Percentiles rank a stretch among this genome's conserved stretches.
Evolutionary conservation across 2,797 vertebrate species (phyloP).

Genomic region (Lagorchestes hirsutus): DNA sequence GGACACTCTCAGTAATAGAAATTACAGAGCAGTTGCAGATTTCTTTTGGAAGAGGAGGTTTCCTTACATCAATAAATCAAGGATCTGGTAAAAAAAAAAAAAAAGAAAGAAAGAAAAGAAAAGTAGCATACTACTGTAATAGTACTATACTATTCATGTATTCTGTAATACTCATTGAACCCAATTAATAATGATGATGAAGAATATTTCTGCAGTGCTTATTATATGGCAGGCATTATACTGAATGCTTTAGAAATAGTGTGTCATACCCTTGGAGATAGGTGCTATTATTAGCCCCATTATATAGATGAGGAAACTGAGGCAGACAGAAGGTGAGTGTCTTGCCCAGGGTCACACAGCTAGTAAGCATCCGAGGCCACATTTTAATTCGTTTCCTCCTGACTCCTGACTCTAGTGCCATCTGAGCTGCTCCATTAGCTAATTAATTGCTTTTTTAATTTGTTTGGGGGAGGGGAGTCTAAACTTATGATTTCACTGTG

Average conservation of each 20-base stretch:
- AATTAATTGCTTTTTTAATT: neutral
- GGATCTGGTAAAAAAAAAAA: neutral
- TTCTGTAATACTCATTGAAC: conserved; percentile 51
- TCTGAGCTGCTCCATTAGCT: neutral
- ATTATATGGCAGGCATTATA: neutral
- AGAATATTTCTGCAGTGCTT: neutral
- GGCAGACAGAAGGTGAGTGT: neutral
- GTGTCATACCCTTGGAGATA: neutral
- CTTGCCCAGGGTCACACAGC: neutral
- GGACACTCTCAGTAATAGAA: neutral
- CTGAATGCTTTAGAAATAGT: neutral
- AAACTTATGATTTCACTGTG: neutral
- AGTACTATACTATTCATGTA: conserved; percentile 7
- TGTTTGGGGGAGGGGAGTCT: neutral
- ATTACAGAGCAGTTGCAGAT: neutral
- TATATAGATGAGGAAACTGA: neutral
- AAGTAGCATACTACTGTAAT: conserved; percentile 2
- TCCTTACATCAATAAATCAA: neutral
- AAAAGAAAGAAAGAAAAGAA: neutral
- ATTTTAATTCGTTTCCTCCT: neutral
- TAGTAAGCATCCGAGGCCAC: neutral
- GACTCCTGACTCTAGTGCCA: neutral
- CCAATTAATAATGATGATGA: conserved; percentile 36
- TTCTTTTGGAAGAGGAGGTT: neutral
- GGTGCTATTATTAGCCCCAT: neutral